Evolutionary conservation across 2,888 invertebrate species (phyloP).

Genomic region (Diploptera punctata): DNA sequence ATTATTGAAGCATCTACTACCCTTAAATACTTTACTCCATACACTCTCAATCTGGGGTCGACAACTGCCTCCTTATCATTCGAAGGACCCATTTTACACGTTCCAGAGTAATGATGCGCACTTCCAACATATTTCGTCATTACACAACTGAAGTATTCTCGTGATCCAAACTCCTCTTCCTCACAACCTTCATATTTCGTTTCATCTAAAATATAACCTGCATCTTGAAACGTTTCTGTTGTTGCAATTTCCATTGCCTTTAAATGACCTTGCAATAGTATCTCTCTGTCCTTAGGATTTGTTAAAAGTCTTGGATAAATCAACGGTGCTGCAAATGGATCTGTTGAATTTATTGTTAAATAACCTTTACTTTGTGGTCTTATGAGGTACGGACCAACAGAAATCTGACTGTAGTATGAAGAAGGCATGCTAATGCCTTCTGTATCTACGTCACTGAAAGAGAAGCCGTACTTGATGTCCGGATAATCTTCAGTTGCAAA

Average conservation of each 20-base stretch:
- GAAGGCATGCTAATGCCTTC: constrained; percentile 30
- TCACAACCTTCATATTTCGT: too few relatives aligned
- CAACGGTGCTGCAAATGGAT: too few relatives aligned
- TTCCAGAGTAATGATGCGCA: background rate
- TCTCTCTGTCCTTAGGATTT: constrained; percentile 53
- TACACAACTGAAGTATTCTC: too few relatives aligned
- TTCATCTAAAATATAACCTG: too few relatives aligned
- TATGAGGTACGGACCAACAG: constrained; percentile 66
- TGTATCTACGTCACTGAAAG: background rate
- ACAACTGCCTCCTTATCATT: background rate
- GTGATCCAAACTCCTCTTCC: too few relatives aligned
- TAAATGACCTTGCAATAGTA: constrained; percentile 57
- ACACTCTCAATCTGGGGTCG: background rate
- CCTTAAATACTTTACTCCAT: background rate
- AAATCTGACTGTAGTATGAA: constrained; percentile 47
- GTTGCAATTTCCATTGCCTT: too few relatives aligned
- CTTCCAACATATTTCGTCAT: too few relatives aligned
- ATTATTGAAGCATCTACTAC: background rate
- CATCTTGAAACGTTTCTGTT: too few relatives aligned
- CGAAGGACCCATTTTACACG: background rate
- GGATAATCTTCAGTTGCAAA: background rate
- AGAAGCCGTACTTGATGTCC: background rate
- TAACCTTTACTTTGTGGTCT: constrained; percentile 69
- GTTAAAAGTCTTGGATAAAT: constrained; percentile 74
- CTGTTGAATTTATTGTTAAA: constrained; percentile 66